Base-by-base conservation (phyloP, 37 sponge, comb jelly and placozoan genomes). In the Oopsacas minuta region DNA sequence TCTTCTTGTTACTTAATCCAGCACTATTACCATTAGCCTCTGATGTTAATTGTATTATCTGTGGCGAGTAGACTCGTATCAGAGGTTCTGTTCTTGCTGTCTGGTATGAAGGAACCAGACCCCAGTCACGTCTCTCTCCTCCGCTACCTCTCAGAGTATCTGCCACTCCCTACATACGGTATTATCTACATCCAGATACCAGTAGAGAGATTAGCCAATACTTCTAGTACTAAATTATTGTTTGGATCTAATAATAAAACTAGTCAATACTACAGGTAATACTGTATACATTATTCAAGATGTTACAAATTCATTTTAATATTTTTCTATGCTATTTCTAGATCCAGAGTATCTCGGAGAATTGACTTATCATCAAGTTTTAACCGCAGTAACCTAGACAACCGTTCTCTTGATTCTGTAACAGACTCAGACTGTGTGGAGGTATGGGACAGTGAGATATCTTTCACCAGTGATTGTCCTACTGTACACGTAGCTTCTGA, bases 41-140 rank as follows among this genome's bases (percentile, higher is more conserved):
- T 25, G 30, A 61, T 61, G 75, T n/a, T 61, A 3, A 61, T 61
- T 34, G 75, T n/a, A 12, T 20, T 61, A 20, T 10, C 75, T 3
- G 75, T 61, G 75, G 75, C 30, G 75, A 61, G 75, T 61, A 61
- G 75, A 61, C 75, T 61, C 28, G 75, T 61, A 34, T 61, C 75
- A 34, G 75, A 61, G 75, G 7, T n/a, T 3, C 75, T 61, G 32
- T n/a, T 61, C 28, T 12, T n/a, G 30, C 75, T 61, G 28, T 61
- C 75, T 3, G 75, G 75, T 20, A 25, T 20, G 17, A 3, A 34
- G 28, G 17, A 61, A 12, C 75, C 75, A 12, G 75, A 61, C 30
- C 75, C 75, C 20, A 34, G 32, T 34, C 75, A 61, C 30, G 75
- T 12, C 28, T 61, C 75, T 3, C 75, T 61, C 75, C 75, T 61